Evolutionary conservation across 2,113 vertebrate genomes (phyloP).

Genomic region (Ctenomys sociabilis): DNA sequence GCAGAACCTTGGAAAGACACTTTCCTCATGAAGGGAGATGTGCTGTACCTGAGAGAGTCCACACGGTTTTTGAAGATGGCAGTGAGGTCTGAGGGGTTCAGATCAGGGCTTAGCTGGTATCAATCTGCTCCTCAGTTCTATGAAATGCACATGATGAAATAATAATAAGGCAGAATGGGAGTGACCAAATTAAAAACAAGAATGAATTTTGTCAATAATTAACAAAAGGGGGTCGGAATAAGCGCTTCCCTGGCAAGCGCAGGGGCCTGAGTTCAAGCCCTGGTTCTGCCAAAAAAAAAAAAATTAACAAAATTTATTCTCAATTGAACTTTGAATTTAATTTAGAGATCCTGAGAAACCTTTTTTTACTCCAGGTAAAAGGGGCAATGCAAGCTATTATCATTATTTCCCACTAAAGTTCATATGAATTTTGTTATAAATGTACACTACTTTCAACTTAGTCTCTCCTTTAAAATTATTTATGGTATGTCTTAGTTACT

Average conservation of each 20-base stretch:
- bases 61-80: neutral
- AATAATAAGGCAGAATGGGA: neutral
- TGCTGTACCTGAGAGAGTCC: neutral
- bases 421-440: neutral
- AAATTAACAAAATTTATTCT: no score
- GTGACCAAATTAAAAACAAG: neutral
- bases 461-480: neutral
- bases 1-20: neutral
- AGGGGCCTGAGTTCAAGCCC: no score
- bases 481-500: neutral
- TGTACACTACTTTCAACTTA: neutral
- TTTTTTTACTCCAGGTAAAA: neutral
- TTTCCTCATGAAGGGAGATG: neutral
- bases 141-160: neutral
- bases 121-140: neutral
- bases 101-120: neutral
- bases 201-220: neutral
- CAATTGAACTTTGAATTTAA: neutral
- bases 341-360: neutral
- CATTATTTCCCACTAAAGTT: neutral
- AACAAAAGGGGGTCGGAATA: neutral
- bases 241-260: no score
- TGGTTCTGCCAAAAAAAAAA: no score
- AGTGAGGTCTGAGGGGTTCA: neutral
- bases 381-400: neutral